phyloP scores from a whole-genome alignment of 2,113 vertebrate genomes.

The Chionis minor region DNA sequence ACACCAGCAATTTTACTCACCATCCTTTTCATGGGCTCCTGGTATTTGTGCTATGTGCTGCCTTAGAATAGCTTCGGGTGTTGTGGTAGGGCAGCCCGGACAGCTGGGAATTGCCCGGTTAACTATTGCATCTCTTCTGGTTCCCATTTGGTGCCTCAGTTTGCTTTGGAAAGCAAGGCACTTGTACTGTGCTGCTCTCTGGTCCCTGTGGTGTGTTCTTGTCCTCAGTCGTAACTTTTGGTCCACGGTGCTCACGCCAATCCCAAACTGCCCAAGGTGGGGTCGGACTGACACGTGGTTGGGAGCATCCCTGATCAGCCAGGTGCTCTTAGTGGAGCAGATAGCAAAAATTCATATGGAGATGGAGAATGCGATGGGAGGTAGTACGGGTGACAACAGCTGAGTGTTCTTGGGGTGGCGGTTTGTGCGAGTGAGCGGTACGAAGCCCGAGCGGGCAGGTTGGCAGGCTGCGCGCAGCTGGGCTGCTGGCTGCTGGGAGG shows the following conservation, averaged over 20 bases:
- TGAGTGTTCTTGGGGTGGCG: background rate
- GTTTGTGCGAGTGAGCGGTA: background rate
- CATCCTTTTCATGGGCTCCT: constrained; percentile 44
- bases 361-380: background rate
- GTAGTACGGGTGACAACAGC: background rate
- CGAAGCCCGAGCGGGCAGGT: too few relatives aligned
- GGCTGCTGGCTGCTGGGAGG: background rate
- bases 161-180: background rate
- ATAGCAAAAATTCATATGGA: accelerated
- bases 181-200: background rate
- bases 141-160: background rate
- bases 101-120: constrained; percentile 51
- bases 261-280: background rate
- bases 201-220: accelerated
- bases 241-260: background rate
- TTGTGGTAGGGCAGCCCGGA: constrained; percentile 8
- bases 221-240: accelerated
- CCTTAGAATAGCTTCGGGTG: constrained; percentile 31
- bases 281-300: background rate
- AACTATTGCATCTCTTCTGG: constrained; percentile 24
- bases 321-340: background rate
- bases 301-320: background rate
- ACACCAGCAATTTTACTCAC: constrained; percentile 22
- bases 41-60: constrained; percentile 66
- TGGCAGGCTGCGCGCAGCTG: background rate